phyloP scores from a whole-genome alignment of 2,113 vertebrate species.

The Sturnira hondurensis region DNA sequence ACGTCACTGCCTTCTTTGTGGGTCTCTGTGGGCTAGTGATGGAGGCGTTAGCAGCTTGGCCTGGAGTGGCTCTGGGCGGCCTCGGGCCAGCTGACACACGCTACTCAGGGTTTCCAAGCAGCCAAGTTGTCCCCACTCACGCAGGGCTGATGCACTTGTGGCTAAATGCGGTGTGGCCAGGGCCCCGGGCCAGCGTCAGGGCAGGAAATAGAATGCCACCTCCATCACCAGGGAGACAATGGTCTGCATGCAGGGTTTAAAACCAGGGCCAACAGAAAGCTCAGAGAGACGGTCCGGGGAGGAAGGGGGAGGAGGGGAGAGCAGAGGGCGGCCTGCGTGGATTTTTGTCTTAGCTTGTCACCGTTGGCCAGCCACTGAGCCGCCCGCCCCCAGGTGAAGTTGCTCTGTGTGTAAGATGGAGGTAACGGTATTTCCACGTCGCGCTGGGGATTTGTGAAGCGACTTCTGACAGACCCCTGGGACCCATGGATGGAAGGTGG shows the following conservation, averaged over 20 bases:
- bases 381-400: background rate
- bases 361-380: background rate
- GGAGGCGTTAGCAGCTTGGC: slow-evolving; percentile 49
- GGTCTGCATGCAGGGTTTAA: slow-evolving; percentile 49
- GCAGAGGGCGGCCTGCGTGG: background rate
- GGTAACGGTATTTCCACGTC: background rate
- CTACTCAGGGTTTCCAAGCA: slow-evolving; percentile 74
- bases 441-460: slow-evolving; percentile 2
- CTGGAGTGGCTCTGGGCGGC: slow-evolving; percentile 53
- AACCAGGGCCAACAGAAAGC: background rate
- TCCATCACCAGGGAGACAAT: slow-evolving; percentile 54
- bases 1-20: background rate
- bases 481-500: slow-evolving; percentile 61
- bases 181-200: slow-evolving; percentile 56
- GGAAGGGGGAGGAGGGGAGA: slow-evolving; percentile 12
- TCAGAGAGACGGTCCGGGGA: background rate
- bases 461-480: slow-evolving; percentile 18
- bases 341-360: background rate
- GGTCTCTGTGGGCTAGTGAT: background rate
- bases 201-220: slow-evolving; percentile 66
- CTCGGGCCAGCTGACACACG: slow-evolving; percentile 55
- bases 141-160: slow-evolving; percentile 63
- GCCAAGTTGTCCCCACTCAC: slow-evolving; percentile 70
- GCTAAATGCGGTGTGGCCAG: slow-evolving; percentile 77
- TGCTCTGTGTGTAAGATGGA: slow-evolving; percentile 13